Conservation (phyloP, 1,140 invertebrate species). For the Eciton burchellii region DNA sequence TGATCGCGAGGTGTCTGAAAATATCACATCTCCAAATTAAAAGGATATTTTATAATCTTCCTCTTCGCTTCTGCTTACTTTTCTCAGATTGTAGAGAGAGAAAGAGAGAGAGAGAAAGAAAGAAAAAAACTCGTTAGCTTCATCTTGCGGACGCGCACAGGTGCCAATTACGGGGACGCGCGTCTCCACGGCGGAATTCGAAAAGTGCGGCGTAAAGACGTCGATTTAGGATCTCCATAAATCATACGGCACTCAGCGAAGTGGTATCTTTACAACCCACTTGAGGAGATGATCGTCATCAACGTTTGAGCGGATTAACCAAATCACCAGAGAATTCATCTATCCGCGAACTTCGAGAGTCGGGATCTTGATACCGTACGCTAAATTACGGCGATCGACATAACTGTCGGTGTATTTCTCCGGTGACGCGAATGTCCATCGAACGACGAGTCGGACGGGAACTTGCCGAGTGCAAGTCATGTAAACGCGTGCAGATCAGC, state of each 20-base stretch:
- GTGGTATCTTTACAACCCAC: slow-evolving; percentile 47
- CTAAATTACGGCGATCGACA: slow-evolving; percentile 47
- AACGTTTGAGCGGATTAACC: slow-evolving; percentile 53
- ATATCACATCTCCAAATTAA: no score
- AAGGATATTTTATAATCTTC: slow-evolving; percentile 10
- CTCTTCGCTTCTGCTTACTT: neutral
- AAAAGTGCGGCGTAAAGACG: slow-evolving; percentile 30
- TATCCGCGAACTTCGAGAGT: slow-evolving; percentile 41
- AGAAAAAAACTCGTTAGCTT: slow-evolving; percentile 1
- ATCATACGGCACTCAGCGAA: slow-evolving; percentile 28
- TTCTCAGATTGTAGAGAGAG: neutral
- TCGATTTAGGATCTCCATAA: slow-evolving; percentile 43
- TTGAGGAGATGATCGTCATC: slow-evolving; percentile 49
- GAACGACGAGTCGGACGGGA: neutral
- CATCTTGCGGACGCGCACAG: neutral
- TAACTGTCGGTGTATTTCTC: slow-evolving; percentile 23
- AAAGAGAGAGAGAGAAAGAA: no score
- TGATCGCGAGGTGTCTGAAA: neutral
- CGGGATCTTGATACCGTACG: neutral
- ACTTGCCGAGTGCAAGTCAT: slow-evolving; percentile 25
- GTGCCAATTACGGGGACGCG: neutral
- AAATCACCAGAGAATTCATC: slow-evolving; percentile 50
- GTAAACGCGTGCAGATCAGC: slow-evolving; percentile 13
- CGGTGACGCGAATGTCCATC: neutral
- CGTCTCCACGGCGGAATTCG: neutral